Base-by-base conservation (phyloP, 2,797 vertebrate genomes). In the Enteromius afrohamiltoni region DNA sequence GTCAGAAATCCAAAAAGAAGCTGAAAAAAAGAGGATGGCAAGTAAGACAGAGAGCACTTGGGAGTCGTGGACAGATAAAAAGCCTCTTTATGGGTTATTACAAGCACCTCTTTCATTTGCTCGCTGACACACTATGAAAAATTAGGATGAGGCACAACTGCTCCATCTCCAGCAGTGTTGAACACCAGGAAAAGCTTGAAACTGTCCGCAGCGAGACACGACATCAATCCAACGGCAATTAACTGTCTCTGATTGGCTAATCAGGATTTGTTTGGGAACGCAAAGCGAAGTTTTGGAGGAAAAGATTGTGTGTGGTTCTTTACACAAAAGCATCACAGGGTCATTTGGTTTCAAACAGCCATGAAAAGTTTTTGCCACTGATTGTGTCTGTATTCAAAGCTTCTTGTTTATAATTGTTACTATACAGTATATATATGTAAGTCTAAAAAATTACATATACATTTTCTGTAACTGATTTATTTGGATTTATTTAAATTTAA, bases 81-180 rank as follows among this genome's bases (percentile, higher is more conserved):
- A 83, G 86, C 47, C 53, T 85, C 64, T 85, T 88, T 88, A 83
- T 81, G 82, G 80, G 60, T 84, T 83, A 87, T 87, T 83, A 86
- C 85, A 90, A 88, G 87, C 80, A 85, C 77, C 68, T 86, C 84
- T 87, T 87, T 89, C 84, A 70, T 58, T 69, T 83, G 70, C 49
- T 77, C 51, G 58, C 62, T 89, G 88, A 88, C 88, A 88, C 82
- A 84, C 85, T 80, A 84, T 89, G 88, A 89, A 85, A 85, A 88
- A 89, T 89, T 87, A 89, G 85, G 75, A 80, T 79, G 86, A 88
- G 76, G 82, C 84, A 81, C 76, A 58, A 77, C 81, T 51, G 82
- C 84, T 81, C 83, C 77, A 73, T 67, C 78, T 82, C 86, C 85
- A 84, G 84, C 83, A 83, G 88, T 11, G 77, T 78, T 77, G 51